Evolutionary conservation across 2,888 invertebrate species (phyloP), one percentile per base, ranked within the genome.

Genomic region (Apotomis turbidana): DNA sequence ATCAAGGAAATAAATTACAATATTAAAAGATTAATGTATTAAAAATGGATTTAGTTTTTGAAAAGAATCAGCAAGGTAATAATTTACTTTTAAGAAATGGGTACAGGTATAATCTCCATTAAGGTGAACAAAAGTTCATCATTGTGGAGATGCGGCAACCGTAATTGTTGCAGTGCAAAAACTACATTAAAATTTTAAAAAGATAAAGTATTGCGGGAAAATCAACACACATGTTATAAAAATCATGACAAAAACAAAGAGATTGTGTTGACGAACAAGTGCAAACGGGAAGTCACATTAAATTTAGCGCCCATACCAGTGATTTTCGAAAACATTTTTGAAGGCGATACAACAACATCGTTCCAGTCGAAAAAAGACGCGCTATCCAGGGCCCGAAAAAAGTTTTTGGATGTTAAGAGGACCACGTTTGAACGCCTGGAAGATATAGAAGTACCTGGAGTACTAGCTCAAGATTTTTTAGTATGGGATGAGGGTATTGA

Each of bases 401-500:
- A 58, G 38, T 13, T 58, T 58, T 58, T 58, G 58, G 58, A 58
- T 38, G 58, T 58, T 36, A 27, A 58, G 15, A 58, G 58, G n/a
- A 58, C 58, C 58, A 58, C 58, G 10, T 58, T 58, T 38, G 58
- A 58, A 58, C 58, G 58, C 58, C 38, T 58, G 58, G 58, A 58
- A 58, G 58, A 13, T 58, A 58, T 58, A 58, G 58, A 58, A 38
- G 38, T 58, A 58, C 58, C 58, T 58, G 58, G 58, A 58, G 58
- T 44, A 61, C 61, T 61, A 61, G 61, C 61, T 44, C 41, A 61
- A 41, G 61, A 61, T 61, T 61, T 61, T 61, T 61, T 61, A 61
- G 61, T 61, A 41, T 61, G 61, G 61, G 61, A 61, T 61, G 61
- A 61, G 44, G 61, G 61, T 44, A 61, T 61, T 61, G 61, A 61